Percentiles rank a stretch among this genome's conserved stretches.
Evolutionary conservation across 1,140 invertebrate genomes (phyloP).

Genomic region (Drosophila mayri): DNA sequence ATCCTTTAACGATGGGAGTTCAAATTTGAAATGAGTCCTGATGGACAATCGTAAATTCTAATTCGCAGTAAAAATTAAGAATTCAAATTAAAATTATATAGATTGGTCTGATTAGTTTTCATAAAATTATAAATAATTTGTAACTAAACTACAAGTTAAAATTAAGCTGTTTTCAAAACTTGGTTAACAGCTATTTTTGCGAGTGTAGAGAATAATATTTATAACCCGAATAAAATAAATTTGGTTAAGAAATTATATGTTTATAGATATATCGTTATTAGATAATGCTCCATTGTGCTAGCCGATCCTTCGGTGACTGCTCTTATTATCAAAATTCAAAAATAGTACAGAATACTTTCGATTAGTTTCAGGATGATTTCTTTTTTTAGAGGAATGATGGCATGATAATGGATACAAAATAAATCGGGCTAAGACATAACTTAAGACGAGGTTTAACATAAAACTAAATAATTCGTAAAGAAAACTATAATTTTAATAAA

Average conservation of each 20-base stretch:
- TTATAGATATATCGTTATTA: constrained; percentile 38
- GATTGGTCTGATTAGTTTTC: neutral
- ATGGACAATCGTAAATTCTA: neutral
- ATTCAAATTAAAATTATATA: neutral
- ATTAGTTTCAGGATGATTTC: constrained; percentile 60
- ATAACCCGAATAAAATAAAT: constrained; percentile 14
- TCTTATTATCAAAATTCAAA: constrained; percentile 84
- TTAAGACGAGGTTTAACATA: constrained; percentile 14
- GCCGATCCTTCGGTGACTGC: constrained; percentile 55
- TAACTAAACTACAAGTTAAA: constrained; percentile 34
- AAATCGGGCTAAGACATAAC: constrained; percentile 32
- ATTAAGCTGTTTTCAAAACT: constrained; percentile 61
- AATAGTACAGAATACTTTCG: constrained; percentile 77
- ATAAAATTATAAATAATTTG: constrained; percentile 13
- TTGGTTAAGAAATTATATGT: constrained; percentile 11
- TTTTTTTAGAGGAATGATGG: constrained; percentile 8
- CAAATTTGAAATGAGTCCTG: neutral
- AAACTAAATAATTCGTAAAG: constrained; percentile 11
- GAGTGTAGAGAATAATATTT: constrained; percentile 19
- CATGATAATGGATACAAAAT: constrained; percentile 18
- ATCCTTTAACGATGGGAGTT: neutral
- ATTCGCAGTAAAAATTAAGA: neutral
- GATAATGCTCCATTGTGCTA: constrained; percentile 47
- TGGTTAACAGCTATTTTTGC: constrained; percentile 40
- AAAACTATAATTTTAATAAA: constrained; percentile 13